Evolutionary conservation across 2,888 invertebrate genomes (phyloP).

Genomic region (Oxystoma pomonae): DNA sequence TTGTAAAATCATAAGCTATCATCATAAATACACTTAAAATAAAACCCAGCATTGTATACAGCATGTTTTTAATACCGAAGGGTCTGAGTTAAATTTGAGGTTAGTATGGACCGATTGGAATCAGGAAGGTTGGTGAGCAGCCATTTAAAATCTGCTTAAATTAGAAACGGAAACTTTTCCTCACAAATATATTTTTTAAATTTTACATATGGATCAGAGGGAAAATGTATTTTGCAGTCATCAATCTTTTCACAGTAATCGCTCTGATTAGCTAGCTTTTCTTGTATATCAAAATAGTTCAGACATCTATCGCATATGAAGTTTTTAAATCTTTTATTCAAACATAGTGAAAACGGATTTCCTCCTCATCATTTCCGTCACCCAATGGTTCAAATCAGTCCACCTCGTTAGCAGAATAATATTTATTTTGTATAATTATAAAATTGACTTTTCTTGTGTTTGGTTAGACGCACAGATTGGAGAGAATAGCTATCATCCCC

Average conservation of each 20-base stretch:
- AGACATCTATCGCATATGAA: constrained; percentile 29
- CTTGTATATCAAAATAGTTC: constrained; percentile 22
- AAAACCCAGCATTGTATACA: not conserved
- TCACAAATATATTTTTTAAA: constrained; percentile 11
- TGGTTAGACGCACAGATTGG: too few relatives aligned
- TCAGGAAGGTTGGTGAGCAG: too few relatives aligned
- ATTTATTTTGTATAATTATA: too few relatives aligned
- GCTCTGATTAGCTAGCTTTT: constrained; percentile 10
- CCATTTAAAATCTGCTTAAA: not conserved
- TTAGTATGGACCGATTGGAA: too few relatives aligned
- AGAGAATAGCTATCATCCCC: too few relatives aligned
- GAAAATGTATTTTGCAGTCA: constrained; percentile 13
- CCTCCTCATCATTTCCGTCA: too few relatives aligned
- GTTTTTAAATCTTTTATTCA: too few relatives aligned
- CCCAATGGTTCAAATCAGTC: too few relatives aligned
- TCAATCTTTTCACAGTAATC: constrained; percentile 9
- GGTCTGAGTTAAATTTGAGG: too few relatives aligned
- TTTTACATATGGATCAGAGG: constrained; percentile 7
- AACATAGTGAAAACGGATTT: too few relatives aligned
- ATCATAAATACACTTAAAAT: not conserved
- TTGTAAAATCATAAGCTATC: not conserved
- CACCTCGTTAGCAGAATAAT: too few relatives aligned
- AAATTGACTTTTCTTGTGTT: too few relatives aligned
- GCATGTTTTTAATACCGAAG: not conserved
- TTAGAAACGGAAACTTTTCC: not conserved